These are phyloP conservation scores for Psittacula cyanocephala DNA, from an alignment of 2,113 vertebrate species.

Conservation along the genomic window DNA sequence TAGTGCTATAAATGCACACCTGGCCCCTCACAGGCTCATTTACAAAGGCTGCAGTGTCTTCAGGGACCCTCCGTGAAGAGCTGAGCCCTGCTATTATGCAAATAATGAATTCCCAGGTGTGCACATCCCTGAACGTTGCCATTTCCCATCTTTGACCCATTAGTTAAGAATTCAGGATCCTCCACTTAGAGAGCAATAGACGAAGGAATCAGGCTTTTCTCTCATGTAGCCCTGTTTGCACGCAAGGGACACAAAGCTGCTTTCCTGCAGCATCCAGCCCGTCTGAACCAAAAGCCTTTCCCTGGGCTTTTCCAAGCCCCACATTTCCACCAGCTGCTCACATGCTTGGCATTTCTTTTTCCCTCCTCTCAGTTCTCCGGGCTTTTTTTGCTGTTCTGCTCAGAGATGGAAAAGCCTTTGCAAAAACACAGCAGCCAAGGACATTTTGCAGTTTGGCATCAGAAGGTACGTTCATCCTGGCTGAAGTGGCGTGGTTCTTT, in stretches of 20 bases:
- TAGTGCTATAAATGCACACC: conserved; percentile 8
- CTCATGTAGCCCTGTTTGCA: not conserved
- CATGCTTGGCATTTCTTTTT: not conserved
- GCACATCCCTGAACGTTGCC: not conserved
- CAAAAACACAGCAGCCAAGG: not conserved
- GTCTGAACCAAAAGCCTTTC: not conserved
- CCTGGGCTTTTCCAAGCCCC: not conserved
- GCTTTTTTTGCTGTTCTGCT: not conserved
- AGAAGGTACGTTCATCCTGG: fast-evolving
- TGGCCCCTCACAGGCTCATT: conserved; percentile 36
- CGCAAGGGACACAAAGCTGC: not conserved
- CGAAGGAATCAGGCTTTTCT: not conserved
- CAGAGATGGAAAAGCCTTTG: not conserved
- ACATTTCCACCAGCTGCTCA: not conserved
- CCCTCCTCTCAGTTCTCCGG: not conserved
- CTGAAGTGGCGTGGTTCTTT: fast-evolving
- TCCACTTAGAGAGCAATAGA: not conserved
- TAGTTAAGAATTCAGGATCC: not conserved
- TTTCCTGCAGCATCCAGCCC: not conserved
- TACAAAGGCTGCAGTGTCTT: not conserved
- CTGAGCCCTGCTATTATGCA: conserved; percentile 1
- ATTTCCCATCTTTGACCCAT: not conserved
- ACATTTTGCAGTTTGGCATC: fast-evolving
- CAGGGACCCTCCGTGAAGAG: conserved; percentile 8
- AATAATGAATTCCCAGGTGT: not conserved